These are phyloP conservation scores for Tragelaphus buxtoni DNA, from an alignment of 2,113 vertebrate genomes.

Conservation along the genomic window DNA sequence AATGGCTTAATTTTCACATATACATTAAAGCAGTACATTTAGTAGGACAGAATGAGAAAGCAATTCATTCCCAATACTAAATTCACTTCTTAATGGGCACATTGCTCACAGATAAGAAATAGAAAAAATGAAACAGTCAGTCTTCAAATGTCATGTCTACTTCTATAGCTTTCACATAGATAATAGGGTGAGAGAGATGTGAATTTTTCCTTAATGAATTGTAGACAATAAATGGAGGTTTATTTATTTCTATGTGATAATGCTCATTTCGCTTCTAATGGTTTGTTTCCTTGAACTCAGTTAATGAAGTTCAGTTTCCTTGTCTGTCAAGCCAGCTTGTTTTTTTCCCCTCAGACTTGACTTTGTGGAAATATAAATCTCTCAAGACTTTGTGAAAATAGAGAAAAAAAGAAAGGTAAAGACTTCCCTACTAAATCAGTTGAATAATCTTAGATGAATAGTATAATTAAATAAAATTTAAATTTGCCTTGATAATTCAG, in stretches of 20 bases:
- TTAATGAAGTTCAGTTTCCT: slow-evolving; percentile 3
- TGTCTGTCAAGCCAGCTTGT: neutral
- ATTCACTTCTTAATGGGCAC: neutral
- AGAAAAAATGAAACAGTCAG: neutral
- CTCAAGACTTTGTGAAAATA: neutral
- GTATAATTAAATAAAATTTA: neutral
- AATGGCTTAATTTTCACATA: slow-evolving; percentile 1
- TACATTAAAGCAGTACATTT: neutral
- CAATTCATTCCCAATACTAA: neutral
- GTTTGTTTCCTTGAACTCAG: slow-evolving; percentile 5
- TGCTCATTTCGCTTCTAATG: neutral
- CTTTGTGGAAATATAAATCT: neutral
- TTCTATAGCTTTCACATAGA: neutral
- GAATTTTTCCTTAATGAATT: neutral
- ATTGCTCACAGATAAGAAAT: neutral
- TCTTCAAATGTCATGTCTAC: neutral
- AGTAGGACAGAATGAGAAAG: neutral
- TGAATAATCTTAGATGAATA: neutral
- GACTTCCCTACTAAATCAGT: neutral
- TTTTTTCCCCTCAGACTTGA: neutral
- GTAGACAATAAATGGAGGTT: neutral
- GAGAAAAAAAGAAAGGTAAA: neutral
- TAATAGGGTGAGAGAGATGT: neutral
- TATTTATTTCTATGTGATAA: neutral
- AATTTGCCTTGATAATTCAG: neutral